Percentiles rank a stretch among this genome's conserved stretches.
Conservation (phyloP, 1,140 invertebrate species). For the Zaprionus inermis region DNA sequence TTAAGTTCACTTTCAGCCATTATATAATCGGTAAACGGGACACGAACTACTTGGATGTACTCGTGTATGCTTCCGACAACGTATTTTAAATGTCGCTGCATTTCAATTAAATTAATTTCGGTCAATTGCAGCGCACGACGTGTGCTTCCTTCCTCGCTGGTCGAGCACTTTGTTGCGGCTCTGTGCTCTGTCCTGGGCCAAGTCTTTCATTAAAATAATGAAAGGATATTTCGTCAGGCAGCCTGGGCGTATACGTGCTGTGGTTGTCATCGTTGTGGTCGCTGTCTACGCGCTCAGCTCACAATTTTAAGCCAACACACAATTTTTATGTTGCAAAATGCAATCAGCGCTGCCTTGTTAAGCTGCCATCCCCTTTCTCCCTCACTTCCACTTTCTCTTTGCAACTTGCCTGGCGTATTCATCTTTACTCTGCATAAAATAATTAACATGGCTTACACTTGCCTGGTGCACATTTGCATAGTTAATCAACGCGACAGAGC, state of each 20-base stretch:
- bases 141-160: conserved; percentile 1
- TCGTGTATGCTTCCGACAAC: neutral
- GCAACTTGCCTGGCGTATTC: conserved; percentile 3
- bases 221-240: conserved; percentile 57
- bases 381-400: neutral
- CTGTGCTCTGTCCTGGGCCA: conserved; percentile 6
- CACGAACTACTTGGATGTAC: neutral
- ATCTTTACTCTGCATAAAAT: conserved; percentile 62
- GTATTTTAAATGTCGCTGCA: conserved; percentile 9
- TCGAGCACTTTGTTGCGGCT: conserved; percentile 18
- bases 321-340: conserved; percentile 59
- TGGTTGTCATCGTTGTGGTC: neutral
- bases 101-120: conserved; percentile 22
- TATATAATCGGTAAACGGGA: neutral
- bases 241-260: conserved; percentile 25
- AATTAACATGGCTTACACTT: conserved; percentile 73
- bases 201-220: conserved; percentile 75
- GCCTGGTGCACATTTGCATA: conserved; percentile 61
- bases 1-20: neutral
- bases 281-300: neutral
- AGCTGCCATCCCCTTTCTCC: conserved; percentile 20
- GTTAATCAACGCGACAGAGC: conserved; percentile 49
- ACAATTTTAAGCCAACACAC: conserved; percentile 19
- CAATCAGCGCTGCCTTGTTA: conserved; percentile 70
- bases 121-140: conserved; percentile 22